A percentile compares a stretch with the other conserved stretches of the same genome.
These are phyloP conservation scores for Hoplodrina blanda DNA, from an alignment of 2,888 invertebrate genomes.

Conservation along the genomic window DNA sequence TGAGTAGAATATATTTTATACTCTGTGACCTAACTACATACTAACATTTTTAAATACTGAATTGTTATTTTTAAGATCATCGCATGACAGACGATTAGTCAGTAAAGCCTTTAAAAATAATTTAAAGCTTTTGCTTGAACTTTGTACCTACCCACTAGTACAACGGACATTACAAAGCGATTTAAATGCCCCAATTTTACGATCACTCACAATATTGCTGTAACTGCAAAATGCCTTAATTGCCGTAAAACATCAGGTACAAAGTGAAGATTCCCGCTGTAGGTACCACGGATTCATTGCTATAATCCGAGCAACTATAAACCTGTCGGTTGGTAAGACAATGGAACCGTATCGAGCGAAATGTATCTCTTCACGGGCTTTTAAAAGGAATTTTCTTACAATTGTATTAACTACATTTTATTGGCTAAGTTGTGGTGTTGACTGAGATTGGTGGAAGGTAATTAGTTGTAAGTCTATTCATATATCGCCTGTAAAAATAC, in stretches of 20 bases:
- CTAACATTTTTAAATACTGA: too few species aligned
- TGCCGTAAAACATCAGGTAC: conserved; percentile 29
- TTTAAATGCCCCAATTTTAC: not conserved
- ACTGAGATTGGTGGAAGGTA: not conserved
- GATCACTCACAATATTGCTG: not conserved
- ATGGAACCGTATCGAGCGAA: conserved; percentile 36
- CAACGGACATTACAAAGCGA: not conserved
- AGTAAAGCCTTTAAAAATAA: too few species aligned
- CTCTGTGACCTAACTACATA: too few species aligned
- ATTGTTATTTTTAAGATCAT: too few species aligned
- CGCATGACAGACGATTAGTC: too few species aligned
- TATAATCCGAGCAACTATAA: conserved; percentile 46
- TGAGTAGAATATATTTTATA: too few species aligned
- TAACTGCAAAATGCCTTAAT: conserved; percentile 10
- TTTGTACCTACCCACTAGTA: too few species aligned
- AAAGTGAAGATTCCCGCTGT: conserved; percentile 11
- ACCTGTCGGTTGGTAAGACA: conserved; percentile 47
- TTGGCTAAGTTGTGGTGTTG: conserved; percentile 7
- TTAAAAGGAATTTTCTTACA: conserved; percentile 36
- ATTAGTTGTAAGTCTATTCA: not conserved
- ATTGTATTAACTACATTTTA: conserved; percentile 48
- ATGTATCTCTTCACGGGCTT: conserved; percentile 18
- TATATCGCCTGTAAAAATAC: too few species aligned
- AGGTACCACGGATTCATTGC: conserved; percentile 56
- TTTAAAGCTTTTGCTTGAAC: too few species aligned